Percentiles rank a stretch among this genome's conserved stretches.
Evolutionary conservation across 2,888 invertebrate genomes (phyloP).

Genomic region (Conchocele bisecta): DNA sequence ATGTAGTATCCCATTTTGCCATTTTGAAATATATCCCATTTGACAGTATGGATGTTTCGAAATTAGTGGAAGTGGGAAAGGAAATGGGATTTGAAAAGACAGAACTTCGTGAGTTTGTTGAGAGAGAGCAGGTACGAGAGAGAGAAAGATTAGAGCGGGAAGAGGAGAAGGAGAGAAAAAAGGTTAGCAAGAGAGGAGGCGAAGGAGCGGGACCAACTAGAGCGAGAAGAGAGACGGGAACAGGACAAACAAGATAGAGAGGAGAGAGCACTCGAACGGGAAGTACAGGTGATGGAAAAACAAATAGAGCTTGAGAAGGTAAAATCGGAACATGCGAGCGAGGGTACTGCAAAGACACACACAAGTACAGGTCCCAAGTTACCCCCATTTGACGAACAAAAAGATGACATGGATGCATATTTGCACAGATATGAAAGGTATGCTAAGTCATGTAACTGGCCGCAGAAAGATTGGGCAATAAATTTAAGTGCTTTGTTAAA

Average conservation of each 20-base stretch:
- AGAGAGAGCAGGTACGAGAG: background rate
- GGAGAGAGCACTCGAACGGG: conserved; percentile 2
- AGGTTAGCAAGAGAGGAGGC: conserved; percentile 6
- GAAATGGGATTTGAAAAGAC: background rate
- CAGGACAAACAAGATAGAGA: background rate
- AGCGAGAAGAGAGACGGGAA: background rate
- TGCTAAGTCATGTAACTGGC: background rate
- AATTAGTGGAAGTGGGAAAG: background rate
- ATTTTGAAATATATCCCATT: too few relatives aligned
- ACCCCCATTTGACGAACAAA: conserved; percentile 1
- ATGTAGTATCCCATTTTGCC: too few relatives aligned
- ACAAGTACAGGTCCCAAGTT: too few relatives aligned
- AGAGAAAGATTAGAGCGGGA: background rate
- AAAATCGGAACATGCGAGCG: background rate
- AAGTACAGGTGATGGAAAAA: background rate
- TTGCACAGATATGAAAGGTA: background rate
- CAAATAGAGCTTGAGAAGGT: background rate
- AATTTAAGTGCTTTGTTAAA: conserved; percentile 7
- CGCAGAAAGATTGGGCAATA: background rate
- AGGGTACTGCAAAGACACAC: too few relatives aligned
- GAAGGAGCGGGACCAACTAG: too few relatives aligned
- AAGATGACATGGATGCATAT: conserved; percentile 15
- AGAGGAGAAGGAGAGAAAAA: background rate
- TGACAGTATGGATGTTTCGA: background rate
- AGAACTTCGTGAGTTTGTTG: background rate